Percentiles rank a stretch among this genome's conserved stretches.
phyloP scores from a whole-genome alignment of 1,140 invertebrate genomes.

The Plodia interpunctella region DNA sequence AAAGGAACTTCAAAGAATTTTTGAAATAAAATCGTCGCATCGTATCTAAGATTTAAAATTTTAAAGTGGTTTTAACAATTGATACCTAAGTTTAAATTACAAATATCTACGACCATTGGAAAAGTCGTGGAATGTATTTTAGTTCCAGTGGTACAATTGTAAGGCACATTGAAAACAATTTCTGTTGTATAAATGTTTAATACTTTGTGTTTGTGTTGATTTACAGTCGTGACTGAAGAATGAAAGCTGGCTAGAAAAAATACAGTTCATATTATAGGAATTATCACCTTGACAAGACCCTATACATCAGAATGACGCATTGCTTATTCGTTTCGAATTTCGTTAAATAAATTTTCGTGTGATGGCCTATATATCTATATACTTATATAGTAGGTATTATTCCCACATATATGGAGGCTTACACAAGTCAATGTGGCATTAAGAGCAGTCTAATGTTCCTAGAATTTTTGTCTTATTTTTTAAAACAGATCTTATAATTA shows the following conservation, averaged over 20 bases:
- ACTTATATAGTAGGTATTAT: no score
- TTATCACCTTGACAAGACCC: conserved; percentile 5
- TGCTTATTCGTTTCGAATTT: neutral
- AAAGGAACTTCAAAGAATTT: neutral
- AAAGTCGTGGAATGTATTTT: conserved; percentile 46
- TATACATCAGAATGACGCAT: neutral
- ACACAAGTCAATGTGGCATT: no score
- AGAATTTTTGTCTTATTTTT: no score
- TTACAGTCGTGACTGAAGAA: conserved; percentile 22
- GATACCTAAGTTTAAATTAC: conserved; percentile 44
- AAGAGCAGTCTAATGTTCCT: no score
- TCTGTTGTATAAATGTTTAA: conserved; percentile 40
- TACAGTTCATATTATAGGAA: neutral
- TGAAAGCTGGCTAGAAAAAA: conserved; percentile 21
- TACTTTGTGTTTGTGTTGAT: conserved; percentile 25
- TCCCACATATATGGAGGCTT: no score
- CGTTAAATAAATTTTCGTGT: neutral
- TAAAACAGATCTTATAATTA: no score
- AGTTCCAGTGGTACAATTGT: conserved; percentile 28
- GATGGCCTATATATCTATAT: neutral
- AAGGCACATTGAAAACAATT: conserved; percentile 36
- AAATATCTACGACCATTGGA: conserved; percentile 27
- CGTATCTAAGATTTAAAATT: conserved; percentile 48
- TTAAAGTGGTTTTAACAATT: conserved; percentile 35
- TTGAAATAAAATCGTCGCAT: neutral